A percentile compares a stretch with the other conserved stretches of the same genome.
These are phyloP conservation scores for Pteropus alecto DNA, from an alignment of 2,113 vertebrate genomes.

Conservation along the genomic window DNA sequence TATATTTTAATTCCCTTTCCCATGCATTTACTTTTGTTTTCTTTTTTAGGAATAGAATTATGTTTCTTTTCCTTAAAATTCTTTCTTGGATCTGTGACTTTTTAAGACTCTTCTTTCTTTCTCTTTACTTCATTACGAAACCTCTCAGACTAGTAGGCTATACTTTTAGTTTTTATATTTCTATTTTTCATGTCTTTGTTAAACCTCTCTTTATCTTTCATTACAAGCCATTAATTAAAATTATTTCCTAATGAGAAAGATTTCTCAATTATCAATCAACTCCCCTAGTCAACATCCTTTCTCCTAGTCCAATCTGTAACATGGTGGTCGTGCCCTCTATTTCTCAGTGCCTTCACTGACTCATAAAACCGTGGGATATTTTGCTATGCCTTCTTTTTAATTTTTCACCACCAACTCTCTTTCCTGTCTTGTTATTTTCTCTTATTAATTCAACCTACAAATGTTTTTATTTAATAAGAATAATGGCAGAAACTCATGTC, in stretches of 20 bases:
- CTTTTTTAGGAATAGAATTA: neutral
- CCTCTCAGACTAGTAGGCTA: neutral
- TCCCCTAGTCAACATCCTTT: neutral
- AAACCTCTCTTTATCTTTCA: neutral
- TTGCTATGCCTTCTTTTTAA: neutral
- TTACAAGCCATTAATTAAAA: neutral
- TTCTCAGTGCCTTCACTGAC: neutral
- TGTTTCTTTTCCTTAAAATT: neutral
- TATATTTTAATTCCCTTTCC: neutral
- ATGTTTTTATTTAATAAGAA: neutral
- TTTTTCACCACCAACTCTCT: neutral
- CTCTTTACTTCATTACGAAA: neutral
- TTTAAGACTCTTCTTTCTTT: neutral
- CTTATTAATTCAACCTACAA: neutral
- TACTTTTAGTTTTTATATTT: neutral
- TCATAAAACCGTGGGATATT: neutral
- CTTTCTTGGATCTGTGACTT: neutral
- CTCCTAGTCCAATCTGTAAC: neutral
- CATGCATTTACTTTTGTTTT: neutral
- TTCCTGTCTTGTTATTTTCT: neutral
- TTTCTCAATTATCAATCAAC: neutral
- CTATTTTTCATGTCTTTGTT: neutral
- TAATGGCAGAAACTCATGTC: neutral
- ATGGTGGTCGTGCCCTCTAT: neutral
- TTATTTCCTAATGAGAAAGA: neutral